These are phyloP conservation scores for Melinopterus prodromus DNA, from an alignment of 2,888 invertebrate species.

Conservation along the genomic window DNA sequence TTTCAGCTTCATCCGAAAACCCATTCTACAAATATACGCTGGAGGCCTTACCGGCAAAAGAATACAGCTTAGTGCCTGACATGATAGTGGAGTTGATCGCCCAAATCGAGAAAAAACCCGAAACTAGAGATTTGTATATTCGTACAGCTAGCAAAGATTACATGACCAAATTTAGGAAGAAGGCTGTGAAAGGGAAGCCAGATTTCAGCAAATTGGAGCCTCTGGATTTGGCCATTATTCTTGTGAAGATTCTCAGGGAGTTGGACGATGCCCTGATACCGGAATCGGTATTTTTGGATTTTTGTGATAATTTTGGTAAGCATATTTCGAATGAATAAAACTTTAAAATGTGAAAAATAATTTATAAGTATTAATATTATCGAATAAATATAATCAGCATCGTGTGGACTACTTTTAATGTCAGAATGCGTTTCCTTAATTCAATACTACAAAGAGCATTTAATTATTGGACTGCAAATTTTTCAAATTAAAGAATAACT, in stretches of 20 bases:
- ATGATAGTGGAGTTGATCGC: constrained; percentile 82
- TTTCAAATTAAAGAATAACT: too few species aligned
- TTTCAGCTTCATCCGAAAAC: constrained; percentile 16
- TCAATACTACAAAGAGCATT: too few species aligned
- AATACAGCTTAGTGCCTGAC: constrained; percentile 68
- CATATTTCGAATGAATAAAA: too few species aligned
- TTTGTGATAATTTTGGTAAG: constrained; percentile 75
- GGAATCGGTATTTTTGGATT: constrained; percentile 59
- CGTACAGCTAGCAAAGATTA: constrained; percentile 81
- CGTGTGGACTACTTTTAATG: too few species aligned
- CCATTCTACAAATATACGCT: constrained; percentile 27
- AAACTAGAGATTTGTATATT: constrained; percentile 83
- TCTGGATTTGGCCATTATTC: constrained; percentile 81
- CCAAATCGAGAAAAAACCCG: constrained; percentile 73
- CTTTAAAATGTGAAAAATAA: too few species aligned
- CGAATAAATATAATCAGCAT: too few species aligned
- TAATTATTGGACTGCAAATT: too few species aligned
- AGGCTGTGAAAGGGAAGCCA: constrained; percentile 49
- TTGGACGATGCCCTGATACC: constrained; percentile 88
- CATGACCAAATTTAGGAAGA: constrained; percentile 52
- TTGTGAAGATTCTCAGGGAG: constrained; percentile 93
- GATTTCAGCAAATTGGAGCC: constrained; percentile 44
- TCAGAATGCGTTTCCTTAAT: too few species aligned
- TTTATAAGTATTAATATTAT: too few species aligned
- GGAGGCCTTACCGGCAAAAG: constrained; percentile 23